Conservation (phyloP, 2,797 vertebrate genomes). For the Loris lydekkerianus region DNA sequence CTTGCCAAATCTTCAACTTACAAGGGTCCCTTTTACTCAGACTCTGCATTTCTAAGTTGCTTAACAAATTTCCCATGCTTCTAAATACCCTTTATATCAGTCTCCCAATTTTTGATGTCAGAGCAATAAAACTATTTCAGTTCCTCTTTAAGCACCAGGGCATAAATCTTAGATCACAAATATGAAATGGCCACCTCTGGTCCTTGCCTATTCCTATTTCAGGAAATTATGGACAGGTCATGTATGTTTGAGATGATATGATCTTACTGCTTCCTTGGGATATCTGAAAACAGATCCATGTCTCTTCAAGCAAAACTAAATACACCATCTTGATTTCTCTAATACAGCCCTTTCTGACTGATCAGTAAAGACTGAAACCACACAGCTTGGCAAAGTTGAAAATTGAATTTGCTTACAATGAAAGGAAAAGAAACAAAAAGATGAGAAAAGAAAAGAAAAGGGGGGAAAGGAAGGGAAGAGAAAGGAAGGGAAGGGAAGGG, state of each 20-base stretch:
- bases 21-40: background rate
- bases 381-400: background rate
- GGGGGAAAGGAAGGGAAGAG: no score
- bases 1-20: background rate
- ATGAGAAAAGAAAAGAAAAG: background rate
- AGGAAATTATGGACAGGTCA: background rate
- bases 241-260: background rate
- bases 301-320: background rate
- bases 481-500: no score
- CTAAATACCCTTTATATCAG: background rate
- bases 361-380: background rate
- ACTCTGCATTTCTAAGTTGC: background rate
- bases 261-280: background rate
- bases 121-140: background rate
- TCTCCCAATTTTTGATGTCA: background rate
- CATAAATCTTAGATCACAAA: background rate
- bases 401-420: background rate
- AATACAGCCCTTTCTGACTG: background rate
- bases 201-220: background rate
- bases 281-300: background rate
- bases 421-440: background rate
- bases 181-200: background rate
- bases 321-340: background rate
- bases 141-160: background rate
- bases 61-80: background rate